Evolutionary conservation across 2,113 vertebrate species (phyloP).

Genomic region (Ptilorrhoa leucosticta): DNA sequence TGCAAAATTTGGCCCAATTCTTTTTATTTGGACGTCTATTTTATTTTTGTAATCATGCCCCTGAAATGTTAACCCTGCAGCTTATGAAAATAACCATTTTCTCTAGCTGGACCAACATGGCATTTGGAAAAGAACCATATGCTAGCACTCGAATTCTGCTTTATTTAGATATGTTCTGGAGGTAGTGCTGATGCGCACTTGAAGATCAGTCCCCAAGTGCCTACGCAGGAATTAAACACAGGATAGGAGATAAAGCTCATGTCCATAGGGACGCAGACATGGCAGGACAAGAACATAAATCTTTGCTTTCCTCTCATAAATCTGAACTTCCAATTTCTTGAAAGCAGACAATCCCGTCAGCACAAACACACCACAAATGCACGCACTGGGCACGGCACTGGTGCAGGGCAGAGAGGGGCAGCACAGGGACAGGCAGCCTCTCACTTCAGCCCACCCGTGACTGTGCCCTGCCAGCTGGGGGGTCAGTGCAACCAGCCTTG

Average conservation of each 20-base stretch:
- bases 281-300: not conserved
- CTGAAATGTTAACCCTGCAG: not conserved
- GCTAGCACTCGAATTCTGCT: not conserved
- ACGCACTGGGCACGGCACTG: accelerated
- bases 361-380: not conserved
- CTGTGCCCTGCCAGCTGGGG: not conserved
- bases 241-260: not conserved
- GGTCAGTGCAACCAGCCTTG: not conserved
- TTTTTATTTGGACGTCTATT: not conserved
- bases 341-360: not conserved
- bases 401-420: not conserved
- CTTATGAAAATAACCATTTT: not conserved
- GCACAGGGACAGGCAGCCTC: not conserved
- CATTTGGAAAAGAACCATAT: constrained; percentile 7
- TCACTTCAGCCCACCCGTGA: accelerated
- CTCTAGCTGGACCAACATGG: not conserved
- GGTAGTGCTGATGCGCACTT: constrained; percentile 4
- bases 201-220: not conserved
- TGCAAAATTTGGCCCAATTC: not conserved
- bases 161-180: constrained; percentile 21
- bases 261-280: not conserved
- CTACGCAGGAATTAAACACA: not conserved
- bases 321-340: not conserved
- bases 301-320: not conserved
- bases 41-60: not conserved